Percentiles rank a stretch among this genome's conserved stretches.
Evolutionary conservation across 2,888 invertebrate species (phyloP).

Genomic region (Orthosia incerta): DNA sequence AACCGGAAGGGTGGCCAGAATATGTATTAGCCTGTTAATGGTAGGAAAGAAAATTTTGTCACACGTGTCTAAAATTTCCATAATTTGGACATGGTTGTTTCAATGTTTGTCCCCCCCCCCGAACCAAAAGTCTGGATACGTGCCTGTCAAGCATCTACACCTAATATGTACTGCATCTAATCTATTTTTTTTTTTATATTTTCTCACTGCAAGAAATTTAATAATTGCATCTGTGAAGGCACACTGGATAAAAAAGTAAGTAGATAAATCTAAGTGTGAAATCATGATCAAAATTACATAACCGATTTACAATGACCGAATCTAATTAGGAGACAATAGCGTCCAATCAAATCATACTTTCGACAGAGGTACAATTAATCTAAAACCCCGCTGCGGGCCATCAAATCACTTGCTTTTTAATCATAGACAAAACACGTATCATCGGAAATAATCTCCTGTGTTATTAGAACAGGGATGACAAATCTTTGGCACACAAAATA

Average conservation of each 20-base stretch:
- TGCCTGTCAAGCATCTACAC: background rate
- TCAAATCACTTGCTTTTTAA: constrained; percentile 54
- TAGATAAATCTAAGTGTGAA: constrained; percentile 23
- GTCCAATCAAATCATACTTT: constrained; percentile 43
- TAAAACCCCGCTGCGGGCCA: constrained; percentile 48
- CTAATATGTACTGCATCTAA: background rate
- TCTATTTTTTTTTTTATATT: background rate
- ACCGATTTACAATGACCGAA: constrained; percentile 18
- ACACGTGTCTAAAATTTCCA: too few species aligned
- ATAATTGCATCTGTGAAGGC: background rate
- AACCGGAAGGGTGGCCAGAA: too few species aligned
- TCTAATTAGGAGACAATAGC: constrained; percentile 30
- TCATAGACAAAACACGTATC: constrained; percentile 53
- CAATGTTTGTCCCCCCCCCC: too few species aligned
- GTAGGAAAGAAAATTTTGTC: too few species aligned
- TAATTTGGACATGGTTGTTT: too few species aligned
- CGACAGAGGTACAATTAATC: constrained; percentile 57
- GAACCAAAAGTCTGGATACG: too few species aligned
- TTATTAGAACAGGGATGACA: constrained; percentile 12
- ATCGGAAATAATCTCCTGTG: constrained; percentile 58
- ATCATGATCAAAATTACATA: constrained; percentile 40
- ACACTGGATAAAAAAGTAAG: constrained; percentile 5
- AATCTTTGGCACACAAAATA: constrained; percentile 3
- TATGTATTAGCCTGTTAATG: too few species aligned
- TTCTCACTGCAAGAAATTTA: background rate